Conservation (phyloP, 2,888 invertebrate genomes). For the Gandaritis pyraliata region DNA sequence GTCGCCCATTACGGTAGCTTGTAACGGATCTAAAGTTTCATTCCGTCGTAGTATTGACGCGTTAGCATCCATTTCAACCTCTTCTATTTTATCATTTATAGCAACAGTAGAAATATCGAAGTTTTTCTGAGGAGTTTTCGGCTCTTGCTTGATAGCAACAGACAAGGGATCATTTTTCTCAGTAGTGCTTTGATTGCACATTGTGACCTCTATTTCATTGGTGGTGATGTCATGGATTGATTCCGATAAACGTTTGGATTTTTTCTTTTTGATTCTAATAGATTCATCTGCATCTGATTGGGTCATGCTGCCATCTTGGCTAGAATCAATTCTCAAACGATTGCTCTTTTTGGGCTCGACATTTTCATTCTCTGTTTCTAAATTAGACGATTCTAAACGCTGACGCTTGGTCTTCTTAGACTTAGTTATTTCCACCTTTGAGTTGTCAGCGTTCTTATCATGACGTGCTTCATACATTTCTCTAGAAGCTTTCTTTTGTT, state of each 20-base stretch:
- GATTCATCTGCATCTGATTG: constrained; percentile 44
- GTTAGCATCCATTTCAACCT: constrained; percentile 58
- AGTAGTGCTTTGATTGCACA: constrained; percentile 48
- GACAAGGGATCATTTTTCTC: constrained; percentile 62
- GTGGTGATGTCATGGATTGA: constrained; percentile 52
- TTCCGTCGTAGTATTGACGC: constrained; percentile 53
- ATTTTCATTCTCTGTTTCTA: constrained; percentile 59
- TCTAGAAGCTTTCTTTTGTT: constrained; percentile 74
- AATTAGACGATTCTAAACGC: constrained; percentile 56
- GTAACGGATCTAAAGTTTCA: constrained; percentile 64
- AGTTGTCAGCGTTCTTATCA: constrained; percentile 51
- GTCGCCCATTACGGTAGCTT: constrained; percentile 48
- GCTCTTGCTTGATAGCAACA: constrained; percentile 62
- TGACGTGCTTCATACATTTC: constrained; percentile 78
- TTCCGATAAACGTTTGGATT: constrained; percentile 52
- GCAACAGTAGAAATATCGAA: constrained; percentile 57
- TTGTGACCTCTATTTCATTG: constrained; percentile 70
- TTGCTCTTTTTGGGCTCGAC: constrained; percentile 55
- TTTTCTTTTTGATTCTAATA: constrained; percentile 47
- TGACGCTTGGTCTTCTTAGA: constrained; percentile 53
- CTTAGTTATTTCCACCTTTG: constrained; percentile 35
- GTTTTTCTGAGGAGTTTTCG: constrained; percentile 63
- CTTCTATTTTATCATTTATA: constrained; percentile 60
- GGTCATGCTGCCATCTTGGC: constrained; percentile 49
- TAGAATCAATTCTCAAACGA: constrained; percentile 66